Percentiles rank a stretch among this genome's conserved stretches.
phyloP scores from a whole-genome alignment of 2,113 vertebrate genomes.

The Stegastes partitus region DNA sequence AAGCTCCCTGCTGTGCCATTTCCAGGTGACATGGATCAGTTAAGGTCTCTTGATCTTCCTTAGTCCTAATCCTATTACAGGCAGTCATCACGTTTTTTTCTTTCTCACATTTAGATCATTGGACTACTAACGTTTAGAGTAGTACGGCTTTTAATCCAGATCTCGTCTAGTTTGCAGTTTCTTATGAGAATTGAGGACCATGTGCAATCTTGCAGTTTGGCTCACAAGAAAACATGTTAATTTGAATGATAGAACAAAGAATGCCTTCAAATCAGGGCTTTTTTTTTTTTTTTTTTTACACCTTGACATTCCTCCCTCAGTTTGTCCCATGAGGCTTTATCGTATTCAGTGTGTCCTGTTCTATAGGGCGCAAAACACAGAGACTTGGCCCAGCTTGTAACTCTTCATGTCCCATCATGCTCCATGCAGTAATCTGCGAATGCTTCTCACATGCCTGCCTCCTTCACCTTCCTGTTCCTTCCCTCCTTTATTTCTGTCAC shows the following conservation, averaged over 20 bases:
- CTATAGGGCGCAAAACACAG: constrained; percentile 30
- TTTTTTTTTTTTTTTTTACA: neutral
- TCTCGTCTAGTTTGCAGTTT: neutral
- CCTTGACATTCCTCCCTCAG: neutral
- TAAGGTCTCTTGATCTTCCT: constrained; percentile 69
- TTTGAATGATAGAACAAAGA: neutral
- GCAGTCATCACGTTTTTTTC: constrained; percentile 54
- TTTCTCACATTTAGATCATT: constrained; percentile 40
- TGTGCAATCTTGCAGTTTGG: neutral
- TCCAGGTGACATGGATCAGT: constrained; percentile 66
- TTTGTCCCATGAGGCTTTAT: neutral
- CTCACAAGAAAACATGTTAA: neutral
- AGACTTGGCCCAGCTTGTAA: constrained; percentile 48
- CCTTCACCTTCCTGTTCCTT: constrained; percentile 44
- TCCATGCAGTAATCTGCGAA: constrained; percentile 77
- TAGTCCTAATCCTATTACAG: constrained; percentile 73
- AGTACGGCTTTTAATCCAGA: constrained; percentile 8
- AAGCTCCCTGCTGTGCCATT: constrained; percentile 52
- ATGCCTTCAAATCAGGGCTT: neutral
- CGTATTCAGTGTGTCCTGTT: constrained; percentile 23
- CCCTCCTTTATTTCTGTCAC: constrained; percentile 27
- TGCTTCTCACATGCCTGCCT: constrained; percentile 77
- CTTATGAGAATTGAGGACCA: neutral
- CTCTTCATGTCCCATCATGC: constrained; percentile 79
- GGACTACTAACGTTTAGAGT: constrained; percentile 5